Conservation (phyloP, 2,888 invertebrate species). For the Tortrix viridana region DNA sequence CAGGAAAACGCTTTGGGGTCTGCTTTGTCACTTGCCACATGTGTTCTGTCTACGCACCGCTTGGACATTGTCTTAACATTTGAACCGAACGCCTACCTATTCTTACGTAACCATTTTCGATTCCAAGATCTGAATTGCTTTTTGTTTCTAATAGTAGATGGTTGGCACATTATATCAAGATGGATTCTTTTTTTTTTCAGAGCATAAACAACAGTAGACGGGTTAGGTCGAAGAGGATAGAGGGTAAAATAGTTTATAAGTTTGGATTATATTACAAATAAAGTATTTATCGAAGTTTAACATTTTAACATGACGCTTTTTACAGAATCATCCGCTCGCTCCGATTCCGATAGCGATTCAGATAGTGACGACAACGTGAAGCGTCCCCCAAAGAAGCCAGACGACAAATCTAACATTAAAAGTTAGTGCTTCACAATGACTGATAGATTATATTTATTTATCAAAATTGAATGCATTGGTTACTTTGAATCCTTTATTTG, state of each 20-base stretch:
- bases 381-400: constrained; percentile 68
- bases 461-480: background rate
- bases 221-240: constrained; percentile 68
- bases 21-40: too few species aligned
- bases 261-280: background rate
- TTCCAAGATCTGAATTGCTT: too few species aligned
- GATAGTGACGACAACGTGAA: constrained; percentile 80
- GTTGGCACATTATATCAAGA: too few species aligned
- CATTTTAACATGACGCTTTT: constrained; percentile 27
- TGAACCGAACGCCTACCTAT: too few species aligned
- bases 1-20: too few species aligned
- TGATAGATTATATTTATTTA: too few species aligned
- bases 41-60: too few species aligned
- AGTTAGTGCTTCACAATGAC: constrained; percentile 50
- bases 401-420: constrained; percentile 68
- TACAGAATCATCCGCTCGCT: constrained; percentile 72
- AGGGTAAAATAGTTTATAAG: constrained; percentile 57
- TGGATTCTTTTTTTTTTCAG: constrained; percentile 60
- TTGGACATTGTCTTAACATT: too few species aligned
- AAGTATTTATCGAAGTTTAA: background rate
- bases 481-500: constrained; percentile 44
- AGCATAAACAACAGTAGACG: constrained; percentile 75
- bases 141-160: too few species aligned
- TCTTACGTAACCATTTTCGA: too few species aligned
- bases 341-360: constrained; percentile 79